Conservation (phyloP, 2,113 vertebrate genomes). For the Lanius collurio region DNA sequence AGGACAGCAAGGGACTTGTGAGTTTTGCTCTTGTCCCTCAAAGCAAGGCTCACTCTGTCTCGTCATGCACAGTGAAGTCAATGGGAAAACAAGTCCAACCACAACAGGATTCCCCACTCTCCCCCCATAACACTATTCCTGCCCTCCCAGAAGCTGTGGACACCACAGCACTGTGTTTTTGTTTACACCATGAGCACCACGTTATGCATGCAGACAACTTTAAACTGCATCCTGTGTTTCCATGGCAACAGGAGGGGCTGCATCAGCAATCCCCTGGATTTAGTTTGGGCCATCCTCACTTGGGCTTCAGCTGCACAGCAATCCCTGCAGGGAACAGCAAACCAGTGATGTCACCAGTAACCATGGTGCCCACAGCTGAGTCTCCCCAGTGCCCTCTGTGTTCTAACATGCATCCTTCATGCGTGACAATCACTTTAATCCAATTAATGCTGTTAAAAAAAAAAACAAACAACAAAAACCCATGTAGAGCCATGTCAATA, state of each 20-base stretch:
- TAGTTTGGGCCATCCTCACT: slow-evolving; percentile 61
- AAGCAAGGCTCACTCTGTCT: not conserved
- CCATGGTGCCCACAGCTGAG: slow-evolving; percentile 69
- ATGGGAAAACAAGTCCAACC: not conserved
- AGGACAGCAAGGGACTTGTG: not conserved
- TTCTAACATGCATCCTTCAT: slow-evolving; percentile 44
- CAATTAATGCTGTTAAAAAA: slow-evolving; percentile 40
- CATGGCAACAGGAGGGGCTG: slow-evolving; percentile 44
- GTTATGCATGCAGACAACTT: not conserved
- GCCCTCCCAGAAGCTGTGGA: not conserved
- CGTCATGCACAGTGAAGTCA: rapidly evolving
- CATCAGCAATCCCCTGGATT: slow-evolving; percentile 24
- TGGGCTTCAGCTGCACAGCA: slow-evolving; percentile 59
- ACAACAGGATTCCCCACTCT: not conserved
- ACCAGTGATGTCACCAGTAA: slow-evolving; percentile 77
- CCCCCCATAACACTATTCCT: not conserved
- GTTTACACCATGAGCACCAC: not conserved
- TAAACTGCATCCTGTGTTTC: slow-evolving; percentile 55
- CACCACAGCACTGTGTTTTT: not conserved
- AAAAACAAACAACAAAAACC: not conserved
- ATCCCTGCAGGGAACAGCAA: slow-evolving; percentile 31
- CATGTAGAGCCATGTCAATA: not conserved
- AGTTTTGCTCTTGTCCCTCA: not conserved
- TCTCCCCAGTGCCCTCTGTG: slow-evolving; percentile 38
- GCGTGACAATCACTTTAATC: slow-evolving; percentile 37